Conservation (phyloP, 1,140 invertebrate genomes). For the Drosophila ercepeae region DNA sequence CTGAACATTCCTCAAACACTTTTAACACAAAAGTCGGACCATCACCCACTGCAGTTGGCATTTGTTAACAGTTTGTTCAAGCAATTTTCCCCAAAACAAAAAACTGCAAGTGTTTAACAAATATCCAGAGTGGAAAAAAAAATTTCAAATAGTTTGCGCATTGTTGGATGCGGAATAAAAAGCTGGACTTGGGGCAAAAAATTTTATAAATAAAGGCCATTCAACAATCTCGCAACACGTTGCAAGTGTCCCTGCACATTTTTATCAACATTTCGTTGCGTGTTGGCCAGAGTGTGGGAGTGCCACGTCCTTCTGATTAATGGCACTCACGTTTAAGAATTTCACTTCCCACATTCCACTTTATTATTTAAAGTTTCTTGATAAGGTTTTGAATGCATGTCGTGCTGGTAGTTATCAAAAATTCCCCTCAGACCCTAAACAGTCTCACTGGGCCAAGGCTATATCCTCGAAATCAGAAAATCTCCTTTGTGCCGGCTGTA, state of each 20-base stretch:
- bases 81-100: conserved; percentile 49
- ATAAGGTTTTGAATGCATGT: background rate
- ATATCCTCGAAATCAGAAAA: background rate
- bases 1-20: conserved; percentile 21
- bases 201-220: conserved; percentile 51
- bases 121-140: conserved; percentile 29
- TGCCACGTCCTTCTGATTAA: conserved; percentile 75
- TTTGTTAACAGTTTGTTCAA: conserved; percentile 54
- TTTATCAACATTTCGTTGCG: conserved; percentile 68
- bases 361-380: background rate
- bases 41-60: conserved; percentile 28
- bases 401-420: background rate
- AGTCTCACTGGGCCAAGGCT: background rate
- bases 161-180: conserved; percentile 27
- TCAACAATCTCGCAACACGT: conserved; percentile 79
- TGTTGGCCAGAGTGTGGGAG: conserved; percentile 56
- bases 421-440: background rate
- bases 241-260: conserved; percentile 72
- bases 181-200: conserved; percentile 21
- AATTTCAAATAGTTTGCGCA: conserved; percentile 50
- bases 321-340: conserved; percentile 53
- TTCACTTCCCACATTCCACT: background rate
- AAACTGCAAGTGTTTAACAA: conserved; percentile 51
- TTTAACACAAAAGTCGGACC: conserved; percentile 32
- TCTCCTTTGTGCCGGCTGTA: background rate